Conservation (phyloP, 2,888 invertebrate species). For the Limnephilus rhombicus region DNA sequence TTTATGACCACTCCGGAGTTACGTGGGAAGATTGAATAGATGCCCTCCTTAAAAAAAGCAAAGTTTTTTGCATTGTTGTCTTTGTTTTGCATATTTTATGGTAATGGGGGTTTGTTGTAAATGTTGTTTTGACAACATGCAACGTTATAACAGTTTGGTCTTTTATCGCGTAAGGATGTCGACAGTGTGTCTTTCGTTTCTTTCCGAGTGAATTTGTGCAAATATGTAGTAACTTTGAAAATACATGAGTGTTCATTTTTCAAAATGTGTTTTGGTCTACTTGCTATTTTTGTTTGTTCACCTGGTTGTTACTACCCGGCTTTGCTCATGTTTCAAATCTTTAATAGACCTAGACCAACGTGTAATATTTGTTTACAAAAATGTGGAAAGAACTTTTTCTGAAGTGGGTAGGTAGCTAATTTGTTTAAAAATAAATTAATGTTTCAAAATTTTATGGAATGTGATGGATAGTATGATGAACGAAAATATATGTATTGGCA, state of each 20-base stretch:
- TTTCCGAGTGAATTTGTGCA: background rate
- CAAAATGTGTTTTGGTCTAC: no score
- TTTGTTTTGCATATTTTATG: slow-evolving; percentile 35
- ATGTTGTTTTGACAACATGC: slow-evolving; percentile 21
- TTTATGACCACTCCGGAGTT: slow-evolving; percentile 36
- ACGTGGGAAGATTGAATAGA: slow-evolving; percentile 15
- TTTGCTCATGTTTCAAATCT: no score
- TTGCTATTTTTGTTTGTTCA: background rate
- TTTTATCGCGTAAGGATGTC: slow-evolving; percentile 40
- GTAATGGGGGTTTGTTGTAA: slow-evolving; percentile 2
- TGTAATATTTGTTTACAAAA: no score
- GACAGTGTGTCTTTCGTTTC: background rate
- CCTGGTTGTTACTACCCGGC: no score
- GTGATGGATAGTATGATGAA: background rate
- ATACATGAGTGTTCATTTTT: background rate
- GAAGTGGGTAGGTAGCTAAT: no score
- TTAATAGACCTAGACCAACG: no score
- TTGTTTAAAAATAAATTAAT: no score
- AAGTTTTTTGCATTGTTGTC: background rate
- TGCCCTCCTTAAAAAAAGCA: background rate
- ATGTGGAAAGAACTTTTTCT: no score
- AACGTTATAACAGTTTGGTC: slow-evolving; percentile 2
- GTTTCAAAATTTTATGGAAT: no score
- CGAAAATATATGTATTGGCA: background rate
- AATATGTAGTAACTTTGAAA: background rate